A percentile compares a stretch with the other conserved stretches of the same genome.
Conservation (phyloP, 53 echinoderm and acorn worm genomes). For the Apostichopus leukothele region DNA sequence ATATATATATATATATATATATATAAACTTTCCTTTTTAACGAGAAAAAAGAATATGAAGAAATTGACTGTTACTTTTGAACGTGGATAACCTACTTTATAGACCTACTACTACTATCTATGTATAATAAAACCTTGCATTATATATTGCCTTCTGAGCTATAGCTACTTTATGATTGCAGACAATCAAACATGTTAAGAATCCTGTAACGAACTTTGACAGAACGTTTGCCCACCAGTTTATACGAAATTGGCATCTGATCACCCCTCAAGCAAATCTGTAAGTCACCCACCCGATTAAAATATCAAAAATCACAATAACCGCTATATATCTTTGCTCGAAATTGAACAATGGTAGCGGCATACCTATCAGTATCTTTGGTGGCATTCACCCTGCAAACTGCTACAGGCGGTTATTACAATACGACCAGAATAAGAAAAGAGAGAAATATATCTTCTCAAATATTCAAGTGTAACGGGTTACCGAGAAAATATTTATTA, state of each 20-base stretch:
- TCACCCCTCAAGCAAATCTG: slow-evolving; percentile 4
- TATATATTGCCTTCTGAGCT: background rate
- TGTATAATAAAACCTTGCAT: too few species aligned
- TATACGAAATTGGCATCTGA: slow-evolving; percentile 35
- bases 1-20: too few species aligned
- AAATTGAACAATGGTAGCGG: slow-evolving; percentile 2
- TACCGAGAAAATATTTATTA: background rate
- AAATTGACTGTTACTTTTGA: too few species aligned
- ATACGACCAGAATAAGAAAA: background rate
- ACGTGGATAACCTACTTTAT: too few species aligned
- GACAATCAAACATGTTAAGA: background rate
- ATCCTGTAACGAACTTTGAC: slow-evolving; percentile 26
- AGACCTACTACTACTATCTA: too few species aligned
- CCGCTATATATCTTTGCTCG: background rate
- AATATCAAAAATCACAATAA: slow-evolving; percentile 26
- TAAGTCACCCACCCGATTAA: slow-evolving; percentile 37
- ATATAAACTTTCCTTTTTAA: too few species aligned
- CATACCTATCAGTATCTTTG: slow-evolving; percentile 3
- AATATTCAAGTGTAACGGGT: background rate
- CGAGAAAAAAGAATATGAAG: too few species aligned
- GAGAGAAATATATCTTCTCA: background rate
- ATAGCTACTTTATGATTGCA: background rate
- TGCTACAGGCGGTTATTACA: slow-evolving; percentile 33
- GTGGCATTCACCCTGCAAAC: background rate
- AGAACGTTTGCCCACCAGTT: slow-evolving; percentile 22